Conservation (phyloP, 2,888 invertebrate genomes). For the Coelopa pilipes region DNA sequence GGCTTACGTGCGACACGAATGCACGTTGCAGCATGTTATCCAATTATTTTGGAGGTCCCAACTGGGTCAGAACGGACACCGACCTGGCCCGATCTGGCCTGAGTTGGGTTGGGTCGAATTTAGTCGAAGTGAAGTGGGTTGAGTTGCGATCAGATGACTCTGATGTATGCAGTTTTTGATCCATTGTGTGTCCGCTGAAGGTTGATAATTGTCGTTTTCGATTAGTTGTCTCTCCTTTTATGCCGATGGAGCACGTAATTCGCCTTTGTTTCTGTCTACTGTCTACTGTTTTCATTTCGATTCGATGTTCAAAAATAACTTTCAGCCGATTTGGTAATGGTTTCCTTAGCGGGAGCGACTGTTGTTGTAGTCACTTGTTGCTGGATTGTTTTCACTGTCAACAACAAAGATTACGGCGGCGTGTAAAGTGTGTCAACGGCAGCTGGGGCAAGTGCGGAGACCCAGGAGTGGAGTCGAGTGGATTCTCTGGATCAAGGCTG, state of each 20-base stretch:
- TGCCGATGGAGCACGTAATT: not conserved
- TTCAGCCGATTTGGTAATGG: conserved; percentile 1
- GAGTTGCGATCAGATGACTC: not conserved
- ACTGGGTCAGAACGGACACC: not conserved
- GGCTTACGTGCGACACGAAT: not conserved
- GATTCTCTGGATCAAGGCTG: not conserved
- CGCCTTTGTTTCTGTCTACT: too few species aligned
- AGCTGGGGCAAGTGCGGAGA: not conserved
- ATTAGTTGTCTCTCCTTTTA: conserved; percentile 30
- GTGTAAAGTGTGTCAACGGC: not conserved
- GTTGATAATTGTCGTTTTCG: conserved; percentile 20
- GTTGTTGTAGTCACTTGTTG: not conserved
- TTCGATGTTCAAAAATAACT: not conserved
- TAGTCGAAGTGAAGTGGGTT: too few species aligned
- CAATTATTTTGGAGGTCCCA: not conserved
- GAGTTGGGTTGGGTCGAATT: not conserved
- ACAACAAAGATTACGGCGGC: too few species aligned
- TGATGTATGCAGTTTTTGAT: too few species aligned
- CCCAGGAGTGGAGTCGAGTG: not conserved
- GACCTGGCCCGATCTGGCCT: not conserved
- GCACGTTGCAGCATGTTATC: conserved; percentile 1
- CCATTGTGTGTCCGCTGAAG: conserved; percentile 10
- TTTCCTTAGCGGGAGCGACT: not conserved
- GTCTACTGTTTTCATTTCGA: too few species aligned
- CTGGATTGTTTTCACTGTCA: not conserved